Evolutionary conservation across 2,797 vertebrate species (phyloP).

Genomic region (Setipinna tenuifilis): DNA sequence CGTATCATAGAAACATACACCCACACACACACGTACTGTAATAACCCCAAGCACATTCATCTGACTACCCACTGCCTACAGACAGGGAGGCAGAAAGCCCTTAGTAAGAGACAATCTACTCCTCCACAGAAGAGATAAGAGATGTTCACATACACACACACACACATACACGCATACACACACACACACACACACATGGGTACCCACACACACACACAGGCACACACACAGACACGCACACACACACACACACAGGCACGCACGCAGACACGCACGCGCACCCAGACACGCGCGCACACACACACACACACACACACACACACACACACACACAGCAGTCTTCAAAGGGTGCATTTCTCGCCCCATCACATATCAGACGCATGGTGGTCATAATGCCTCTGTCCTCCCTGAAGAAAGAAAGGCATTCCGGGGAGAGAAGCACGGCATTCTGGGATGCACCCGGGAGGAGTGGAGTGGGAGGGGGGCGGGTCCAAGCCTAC

Average conservation of each 20-base stretch:
- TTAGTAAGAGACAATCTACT: too few relatives aligned
- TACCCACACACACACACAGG: neutral
- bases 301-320: neutral
- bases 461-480: neutral
- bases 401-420: neutral
- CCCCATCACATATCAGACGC: neutral
- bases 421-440: neutral
- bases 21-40: neutral
- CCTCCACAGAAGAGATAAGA: too few relatives aligned
- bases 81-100: too few relatives aligned
- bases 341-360: too few relatives aligned
- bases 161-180: neutral
- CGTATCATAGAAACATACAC: neutral
- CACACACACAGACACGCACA: neutral
- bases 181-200: conserved; percentile 11
- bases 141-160: neutral
- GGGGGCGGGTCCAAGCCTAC: neutral
- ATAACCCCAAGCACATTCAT: too few relatives aligned
- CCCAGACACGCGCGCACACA: neutral
- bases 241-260: neutral
- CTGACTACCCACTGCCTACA: too few relatives aligned
- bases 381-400: neutral
- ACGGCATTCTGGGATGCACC: neutral
- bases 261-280: neutral
- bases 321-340: neutral